Evolutionary conservation across 2,888 invertebrate species (phyloP), one percentile per base, ranked within the genome.

Genomic region (Oxyscelio sp.): DNA sequence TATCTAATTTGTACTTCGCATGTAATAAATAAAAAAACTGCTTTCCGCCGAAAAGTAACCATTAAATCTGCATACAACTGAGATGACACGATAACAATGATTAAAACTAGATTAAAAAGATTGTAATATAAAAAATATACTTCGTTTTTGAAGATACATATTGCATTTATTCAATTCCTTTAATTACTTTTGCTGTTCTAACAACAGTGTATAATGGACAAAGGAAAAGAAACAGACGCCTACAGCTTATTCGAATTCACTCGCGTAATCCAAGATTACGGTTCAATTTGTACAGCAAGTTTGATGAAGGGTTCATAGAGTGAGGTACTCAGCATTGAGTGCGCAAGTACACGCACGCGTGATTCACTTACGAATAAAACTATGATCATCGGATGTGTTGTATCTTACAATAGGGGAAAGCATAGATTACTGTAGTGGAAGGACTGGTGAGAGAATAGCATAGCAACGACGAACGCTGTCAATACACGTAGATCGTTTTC

Each of bases 401-500:
- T 90, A 91, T 90, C 88, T 89, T 89, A 89, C 87, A 87, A 77
- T 88, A 90, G 85, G 90, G 90, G 88, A 92, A 91, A 92, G 89
- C 90, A 89, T 90, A 83, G 88, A 89, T 90, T 89, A 88, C 86
- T 82, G 86, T 58, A 87, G 83, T 91, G 90, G 90, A 91, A 91
- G 90, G 86, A 88, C 87, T 86, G 65, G 74, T 86, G 74, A 86
- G 81, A 79, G 78, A 86, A 61, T 77, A 70, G 70, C 77, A 83
- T 59, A 43, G 70, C 80, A 45, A 54, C 48, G 66, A 38, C 31
- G 65, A 65, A 27, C 73, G 75, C 65, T 61, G 89, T 95, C 95
- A 97, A 95, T 97, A 98, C 94, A 98, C 97, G 95, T 97, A 98
- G 93, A 98, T 98, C 94, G 97, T 97, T 95, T 97, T 97, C 90